These are phyloP conservation scores for Salvelinus namaycush DNA, from an alignment of 2,113 vertebrate genomes.

Conservation along the genomic window DNA sequence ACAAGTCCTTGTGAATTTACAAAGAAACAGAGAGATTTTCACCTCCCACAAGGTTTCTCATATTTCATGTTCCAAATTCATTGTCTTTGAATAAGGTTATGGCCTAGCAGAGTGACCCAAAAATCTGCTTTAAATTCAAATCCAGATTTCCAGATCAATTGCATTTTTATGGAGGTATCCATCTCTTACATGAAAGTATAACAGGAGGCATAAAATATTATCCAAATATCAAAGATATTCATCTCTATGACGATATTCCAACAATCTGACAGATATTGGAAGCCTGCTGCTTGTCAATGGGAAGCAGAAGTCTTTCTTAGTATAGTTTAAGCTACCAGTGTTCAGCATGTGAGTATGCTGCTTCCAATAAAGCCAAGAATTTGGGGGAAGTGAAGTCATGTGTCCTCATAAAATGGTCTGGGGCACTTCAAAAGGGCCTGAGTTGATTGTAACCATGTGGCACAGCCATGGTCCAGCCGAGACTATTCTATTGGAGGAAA, in stretches of 20 bases:
- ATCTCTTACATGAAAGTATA: background rate
- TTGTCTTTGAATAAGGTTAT: background rate
- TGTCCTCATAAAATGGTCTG: conserved; percentile 42
- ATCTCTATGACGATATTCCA: too few relatives aligned
- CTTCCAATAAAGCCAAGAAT: conserved; percentile 55
- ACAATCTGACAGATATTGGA: too few relatives aligned
- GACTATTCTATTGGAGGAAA: conserved; percentile 12
- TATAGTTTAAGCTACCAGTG: conserved; percentile 12
- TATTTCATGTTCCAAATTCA: background rate
- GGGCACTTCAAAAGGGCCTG: background rate
- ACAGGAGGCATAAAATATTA: background rate
- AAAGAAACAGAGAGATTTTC: background rate
- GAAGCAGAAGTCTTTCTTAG: background rate
- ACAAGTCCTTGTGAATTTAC: background rate
- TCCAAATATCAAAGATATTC: too few relatives aligned
- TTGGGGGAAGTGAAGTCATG: conserved; percentile 38
- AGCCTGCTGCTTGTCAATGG: background rate
- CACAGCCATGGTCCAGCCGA: conserved; percentile 1
- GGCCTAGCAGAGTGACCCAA: background rate
- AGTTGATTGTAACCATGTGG: conserved; percentile 49
- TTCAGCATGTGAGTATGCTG: conserved; percentile 22
- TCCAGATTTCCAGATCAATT: background rate
- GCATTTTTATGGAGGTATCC: background rate
- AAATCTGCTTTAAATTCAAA: background rate
- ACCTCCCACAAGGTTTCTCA: too few relatives aligned